These are phyloP conservation scores for Caenorhabditis sp. DNA, from an alignment of 2,888 invertebrate species.

Conservation along the genomic window DNA sequence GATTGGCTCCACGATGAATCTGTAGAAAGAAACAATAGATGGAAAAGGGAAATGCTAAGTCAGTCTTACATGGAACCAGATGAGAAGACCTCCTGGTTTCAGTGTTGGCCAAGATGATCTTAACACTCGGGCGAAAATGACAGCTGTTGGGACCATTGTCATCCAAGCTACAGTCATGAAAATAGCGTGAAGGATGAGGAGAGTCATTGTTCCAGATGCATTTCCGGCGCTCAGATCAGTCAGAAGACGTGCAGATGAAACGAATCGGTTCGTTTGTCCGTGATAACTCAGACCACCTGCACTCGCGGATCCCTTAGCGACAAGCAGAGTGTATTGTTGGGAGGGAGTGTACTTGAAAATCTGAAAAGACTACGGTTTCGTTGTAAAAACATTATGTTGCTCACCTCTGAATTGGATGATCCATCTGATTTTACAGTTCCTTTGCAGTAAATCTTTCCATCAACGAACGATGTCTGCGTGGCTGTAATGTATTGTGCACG, in stretches of 20 bases:
- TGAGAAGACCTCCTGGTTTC: slow-evolving; percentile 71
- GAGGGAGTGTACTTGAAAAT: slow-evolving; percentile 61
- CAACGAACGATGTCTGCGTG: slow-evolving; percentile 23
- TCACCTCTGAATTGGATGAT: slow-evolving; percentile 25
- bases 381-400: background rate
- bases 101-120: slow-evolving; percentile 69
- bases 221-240: slow-evolving; percentile 48
- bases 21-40: slow-evolving; percentile 30
- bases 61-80: slow-evolving; percentile 74
- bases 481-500: slow-evolving; percentile 38
- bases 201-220: slow-evolving; percentile 21
- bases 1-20: slow-evolving; percentile 72
- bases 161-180: slow-evolving; percentile 75
- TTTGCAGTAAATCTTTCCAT: slow-evolving; percentile 64
- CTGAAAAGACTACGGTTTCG: slow-evolving; percentile 18
- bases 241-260: slow-evolving; percentile 35
- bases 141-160: slow-evolving; percentile 71
- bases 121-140: slow-evolving; percentile 72
- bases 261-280: slow-evolving; percentile 15
- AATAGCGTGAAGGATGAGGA: slow-evolving; percentile 66
- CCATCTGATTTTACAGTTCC: slow-evolving; percentile 58
- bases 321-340: slow-evolving; percentile 53
- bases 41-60: background rate
- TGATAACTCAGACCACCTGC: slow-evolving; percentile 50
- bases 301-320: slow-evolving; percentile 57